Evolutionary conservation across 2,113 vertebrate species (phyloP).

Genomic region (Loxodonta africana): DNA sequence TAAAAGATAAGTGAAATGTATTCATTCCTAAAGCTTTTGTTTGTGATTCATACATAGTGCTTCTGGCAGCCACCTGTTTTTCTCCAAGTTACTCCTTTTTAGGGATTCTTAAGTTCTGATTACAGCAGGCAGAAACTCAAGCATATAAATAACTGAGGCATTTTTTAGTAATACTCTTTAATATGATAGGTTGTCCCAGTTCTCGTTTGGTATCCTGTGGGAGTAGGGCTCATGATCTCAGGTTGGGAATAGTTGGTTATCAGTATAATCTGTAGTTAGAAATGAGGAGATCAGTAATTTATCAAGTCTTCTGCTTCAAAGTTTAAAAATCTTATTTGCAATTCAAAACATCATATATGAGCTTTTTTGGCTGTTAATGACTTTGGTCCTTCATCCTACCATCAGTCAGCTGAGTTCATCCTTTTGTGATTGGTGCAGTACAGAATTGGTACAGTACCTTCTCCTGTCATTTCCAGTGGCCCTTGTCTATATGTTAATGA

Average conservation of each 20-base stretch:
- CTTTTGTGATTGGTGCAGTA: slow-evolving; percentile 33
- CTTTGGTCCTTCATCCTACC: not conserved
- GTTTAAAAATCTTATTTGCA: not conserved
- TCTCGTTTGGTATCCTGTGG: not conserved
- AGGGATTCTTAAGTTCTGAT: not conserved
- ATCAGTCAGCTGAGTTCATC: not conserved
- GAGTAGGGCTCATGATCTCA: not conserved
- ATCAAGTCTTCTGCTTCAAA: not conserved
- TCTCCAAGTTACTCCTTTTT: not conserved
- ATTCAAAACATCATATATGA: slow-evolving; percentile 26
- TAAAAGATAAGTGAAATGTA: not conserved
- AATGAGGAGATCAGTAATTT: not conserved
- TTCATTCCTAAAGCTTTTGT: not conserved
- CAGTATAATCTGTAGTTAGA: not conserved
- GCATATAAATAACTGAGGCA: not conserved
- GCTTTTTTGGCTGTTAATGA: not conserved
- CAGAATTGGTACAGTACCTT: not conserved
- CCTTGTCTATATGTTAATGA: not conserved
- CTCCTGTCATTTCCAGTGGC: not conserved
- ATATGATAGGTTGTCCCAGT: not conserved
- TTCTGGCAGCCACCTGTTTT: not conserved
- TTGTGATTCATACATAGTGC: not conserved
- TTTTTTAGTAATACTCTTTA: slow-evolving; percentile 15
- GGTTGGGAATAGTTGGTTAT: not conserved
- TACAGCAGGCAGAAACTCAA: not conserved